Evolutionary conservation across 2,797 vertebrate genomes (phyloP).

Genomic region (Chelmon rostratus): DNA sequence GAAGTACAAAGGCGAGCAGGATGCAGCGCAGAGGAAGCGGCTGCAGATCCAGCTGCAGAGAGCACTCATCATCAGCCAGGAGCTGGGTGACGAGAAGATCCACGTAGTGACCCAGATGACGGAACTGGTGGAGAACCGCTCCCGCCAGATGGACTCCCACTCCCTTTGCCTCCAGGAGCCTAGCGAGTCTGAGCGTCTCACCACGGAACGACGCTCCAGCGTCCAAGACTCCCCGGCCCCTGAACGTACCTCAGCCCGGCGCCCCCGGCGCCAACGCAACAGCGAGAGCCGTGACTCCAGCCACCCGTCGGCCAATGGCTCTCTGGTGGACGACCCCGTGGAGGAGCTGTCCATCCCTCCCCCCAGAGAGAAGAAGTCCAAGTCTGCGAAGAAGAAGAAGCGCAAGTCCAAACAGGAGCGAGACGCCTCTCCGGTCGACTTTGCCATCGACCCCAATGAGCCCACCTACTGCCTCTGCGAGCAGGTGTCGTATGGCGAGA

Average conservation of each 20-base stretch:
- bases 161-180: constrained; percentile 93
- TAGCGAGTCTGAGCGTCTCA: constrained; percentile 86
- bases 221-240: constrained; percentile 77
- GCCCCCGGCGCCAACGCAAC: constrained; percentile 93
- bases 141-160: constrained; percentile 95
- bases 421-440: constrained; percentile 94
- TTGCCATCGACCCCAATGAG: constrained; percentile 97
- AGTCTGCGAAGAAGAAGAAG: constrained; percentile 98
- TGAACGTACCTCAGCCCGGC: constrained; percentile 90
- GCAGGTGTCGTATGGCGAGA: constrained; percentile 98
- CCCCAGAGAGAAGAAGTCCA: constrained; percentile 94
- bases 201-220: constrained; percentile 69
- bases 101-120: constrained; percentile 97
- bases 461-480: constrained; percentile 98
- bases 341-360: constrained; percentile 89
- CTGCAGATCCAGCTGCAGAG: constrained; percentile 95
- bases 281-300: constrained; percentile 95
- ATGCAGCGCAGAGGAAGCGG: constrained; percentile 92
- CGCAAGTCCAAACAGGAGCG: constrained; percentile 96
- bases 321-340: constrained; percentile 86
- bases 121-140: constrained; percentile 95
- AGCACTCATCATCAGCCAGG: constrained; percentile 95
- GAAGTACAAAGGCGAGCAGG: constrained; percentile 93
- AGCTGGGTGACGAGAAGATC: constrained; percentile 98
- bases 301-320: constrained; percentile 92